Evolutionary conservation across 2,113 vertebrate species (phyloP).

Genomic region (Dicaeum eximium): DNA sequence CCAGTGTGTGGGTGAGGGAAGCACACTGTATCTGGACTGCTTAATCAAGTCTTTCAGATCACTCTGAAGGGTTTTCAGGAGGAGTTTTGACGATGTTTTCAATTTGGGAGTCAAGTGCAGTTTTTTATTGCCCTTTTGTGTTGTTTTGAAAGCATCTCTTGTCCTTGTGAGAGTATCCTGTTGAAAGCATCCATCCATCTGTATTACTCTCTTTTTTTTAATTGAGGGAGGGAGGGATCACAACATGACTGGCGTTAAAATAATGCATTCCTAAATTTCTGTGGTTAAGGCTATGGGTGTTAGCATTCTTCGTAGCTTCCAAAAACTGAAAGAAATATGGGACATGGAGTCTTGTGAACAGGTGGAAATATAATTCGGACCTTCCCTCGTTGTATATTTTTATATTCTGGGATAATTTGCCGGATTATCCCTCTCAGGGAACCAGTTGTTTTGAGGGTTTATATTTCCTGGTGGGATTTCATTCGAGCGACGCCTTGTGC

Average conservation of each 20-base stretch:
- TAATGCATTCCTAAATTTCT: neutral
- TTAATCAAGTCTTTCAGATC: neutral
- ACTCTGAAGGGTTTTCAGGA: neutral
- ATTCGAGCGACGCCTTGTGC: neutral
- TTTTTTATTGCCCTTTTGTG: neutral
- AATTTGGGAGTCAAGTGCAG: neutral
- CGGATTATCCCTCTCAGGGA: neutral
- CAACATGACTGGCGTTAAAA: neutral
- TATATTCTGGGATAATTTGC: slow-evolving; percentile 24
- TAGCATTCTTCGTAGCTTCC: neutral
- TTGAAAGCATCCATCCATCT: neutral
- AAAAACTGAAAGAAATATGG: neutral
- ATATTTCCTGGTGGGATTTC: slow-evolving; percentile 37
- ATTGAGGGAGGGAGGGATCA: neutral
- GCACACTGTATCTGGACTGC: accelerated
- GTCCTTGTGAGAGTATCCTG: neutral
- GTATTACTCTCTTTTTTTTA: neutral
- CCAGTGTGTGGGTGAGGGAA: accelerated
- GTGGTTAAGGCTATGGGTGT: neutral
- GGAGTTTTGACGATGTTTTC: neutral
- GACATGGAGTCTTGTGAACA: neutral
- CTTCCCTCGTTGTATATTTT: neutral
- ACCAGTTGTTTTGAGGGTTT: slow-evolving; percentile 40
- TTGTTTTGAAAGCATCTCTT: neutral
- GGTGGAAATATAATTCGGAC: slow-evolving; percentile 15